These are phyloP conservation scores for Hydraecia micacea DNA, from an alignment of 2,888 invertebrate genomes.

Conservation along the genomic window DNA sequence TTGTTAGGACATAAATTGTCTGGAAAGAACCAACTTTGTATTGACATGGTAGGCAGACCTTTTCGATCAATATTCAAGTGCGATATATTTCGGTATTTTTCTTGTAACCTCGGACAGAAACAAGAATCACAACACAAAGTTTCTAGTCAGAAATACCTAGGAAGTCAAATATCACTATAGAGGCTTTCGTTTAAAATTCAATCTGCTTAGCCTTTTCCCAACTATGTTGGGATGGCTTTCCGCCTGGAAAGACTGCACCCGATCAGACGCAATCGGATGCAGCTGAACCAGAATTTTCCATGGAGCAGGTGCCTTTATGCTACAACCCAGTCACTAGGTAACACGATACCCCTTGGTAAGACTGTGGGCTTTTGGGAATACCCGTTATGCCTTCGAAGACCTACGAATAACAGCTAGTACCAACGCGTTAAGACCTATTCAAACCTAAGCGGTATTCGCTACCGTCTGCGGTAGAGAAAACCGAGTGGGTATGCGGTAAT, in stretches of 20 bases:
- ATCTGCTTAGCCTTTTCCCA: neutral
- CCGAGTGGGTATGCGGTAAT: too few species aligned
- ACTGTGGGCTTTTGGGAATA: too few species aligned
- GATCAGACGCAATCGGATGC: too few species aligned
- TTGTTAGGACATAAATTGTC: neutral
- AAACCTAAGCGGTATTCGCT: too few species aligned
- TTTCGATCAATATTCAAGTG: constrained; percentile 2
- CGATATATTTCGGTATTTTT: neutral
- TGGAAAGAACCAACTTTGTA: neutral
- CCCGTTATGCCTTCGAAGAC: too few species aligned
- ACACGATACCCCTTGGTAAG: neutral
- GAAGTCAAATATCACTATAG: neutral
- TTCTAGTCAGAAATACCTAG: neutral
- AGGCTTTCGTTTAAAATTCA: neutral
- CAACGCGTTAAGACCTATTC: too few species aligned
- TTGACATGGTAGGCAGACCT: neutral
- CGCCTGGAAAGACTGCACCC: too few species aligned
- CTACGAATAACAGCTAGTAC: too few species aligned
- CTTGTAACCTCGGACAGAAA: neutral
- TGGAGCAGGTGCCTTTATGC: neutral
- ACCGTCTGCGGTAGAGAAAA: too few species aligned
- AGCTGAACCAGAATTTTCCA: neutral
- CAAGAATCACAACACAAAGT: too few species aligned
- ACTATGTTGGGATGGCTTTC: too few species aligned
- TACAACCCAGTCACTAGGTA: neutral